Evolutionary conservation across 2,888 invertebrate species (phyloP), one percentile per base, ranked within the genome.

Genomic region (Pherbina coryleti): DNA sequence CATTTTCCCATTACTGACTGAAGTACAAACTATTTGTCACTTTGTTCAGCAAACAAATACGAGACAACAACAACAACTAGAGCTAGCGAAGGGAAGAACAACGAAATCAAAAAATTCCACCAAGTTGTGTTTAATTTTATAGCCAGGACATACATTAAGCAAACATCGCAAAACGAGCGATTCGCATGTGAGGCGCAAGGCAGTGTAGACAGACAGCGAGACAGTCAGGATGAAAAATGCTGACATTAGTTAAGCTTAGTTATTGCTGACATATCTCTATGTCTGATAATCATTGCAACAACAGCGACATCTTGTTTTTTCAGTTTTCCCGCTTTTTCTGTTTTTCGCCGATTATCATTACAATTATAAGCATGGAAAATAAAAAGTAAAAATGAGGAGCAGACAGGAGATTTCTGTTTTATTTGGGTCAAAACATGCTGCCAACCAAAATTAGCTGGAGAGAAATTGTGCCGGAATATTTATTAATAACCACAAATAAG

Each of bases 1-100:
- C 60, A 73, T 73, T 57, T 66, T 51, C n/a, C 28, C 44, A 37
- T 57, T 73, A 57, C 71, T 7, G 14, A 60, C 72, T 25, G 62
- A 73, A 22, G 51, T 62, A 73, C 60, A 62, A 60, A 22, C 19
- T 60, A 57, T 60, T 73, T 73, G 72, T 44, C 60, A 60, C 72
- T 70, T 53, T 70, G 17, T 66, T 28, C 9, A 22, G 55, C 55
- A 64, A 28, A 22, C 67, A 67, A 67, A 37, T 22, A 55, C 8
- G 37, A 67, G n/a, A 64, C 34, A 67, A n/a, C 14, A 22, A 37
- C n/a, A 22, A 67, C 37, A 44, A 49, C 37, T 25, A 67, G 9
- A 55, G 17, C 25, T 17, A 17, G 2, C 25, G 5, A 3, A 25
- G 2, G 25, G 22, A 22, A 25, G 25, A 17, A 25, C 22, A 9